phyloP scores from a whole-genome alignment of 1,140 invertebrate genomes.

The Drosophila aff. region DNA sequence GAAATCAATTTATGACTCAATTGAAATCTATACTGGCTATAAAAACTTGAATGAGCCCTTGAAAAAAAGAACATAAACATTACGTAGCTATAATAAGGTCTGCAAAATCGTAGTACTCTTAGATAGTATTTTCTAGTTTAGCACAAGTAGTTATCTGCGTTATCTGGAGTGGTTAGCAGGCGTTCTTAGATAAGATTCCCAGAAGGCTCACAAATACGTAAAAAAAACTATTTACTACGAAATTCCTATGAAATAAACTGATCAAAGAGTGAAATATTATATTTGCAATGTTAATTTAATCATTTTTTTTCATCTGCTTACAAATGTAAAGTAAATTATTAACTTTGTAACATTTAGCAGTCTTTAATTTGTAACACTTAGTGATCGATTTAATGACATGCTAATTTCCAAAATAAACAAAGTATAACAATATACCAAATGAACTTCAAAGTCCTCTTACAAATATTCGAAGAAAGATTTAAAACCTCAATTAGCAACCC shows the following conservation, averaged over 20 bases:
- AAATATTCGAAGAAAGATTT: neutral
- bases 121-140: conserved; percentile 6
- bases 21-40: conserved; percentile 5
- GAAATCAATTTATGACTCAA: conserved; percentile 37
- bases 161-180: conserved; percentile 21
- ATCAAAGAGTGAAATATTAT: neutral
- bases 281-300: neutral
- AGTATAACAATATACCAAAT: neutral
- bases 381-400: neutral
- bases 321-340: neutral
- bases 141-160: conserved; percentile 15
- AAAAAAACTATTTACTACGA: neutral
- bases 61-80: conserved; percentile 6
- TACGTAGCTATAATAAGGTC: conserved; percentile 18
- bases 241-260: neutral
- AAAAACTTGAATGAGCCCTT: conserved; percentile 13
- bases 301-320: neutral
- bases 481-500: neutral
- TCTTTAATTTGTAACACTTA: neutral
- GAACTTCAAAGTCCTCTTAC: neutral
- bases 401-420: neutral
- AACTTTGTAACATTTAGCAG: neutral
- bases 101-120: conserved; percentile 4
- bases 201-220: neutral
- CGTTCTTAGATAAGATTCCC: conserved; percentile 4